Base-by-base conservation (phyloP, 2,797 vertebrate species). In the Tachyglossus aculeatus region DNA sequence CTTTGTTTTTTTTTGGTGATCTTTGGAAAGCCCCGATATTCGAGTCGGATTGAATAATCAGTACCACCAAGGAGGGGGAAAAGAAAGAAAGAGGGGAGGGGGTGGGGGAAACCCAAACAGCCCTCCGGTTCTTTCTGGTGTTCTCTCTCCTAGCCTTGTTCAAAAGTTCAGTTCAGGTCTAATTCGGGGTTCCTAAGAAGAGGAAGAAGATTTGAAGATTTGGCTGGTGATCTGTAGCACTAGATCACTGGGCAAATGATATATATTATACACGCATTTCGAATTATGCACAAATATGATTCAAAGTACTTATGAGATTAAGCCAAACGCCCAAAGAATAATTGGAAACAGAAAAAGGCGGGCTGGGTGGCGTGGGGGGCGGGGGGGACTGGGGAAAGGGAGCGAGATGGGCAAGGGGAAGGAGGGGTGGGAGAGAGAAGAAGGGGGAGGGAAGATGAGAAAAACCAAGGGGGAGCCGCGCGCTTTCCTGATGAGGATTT, bases 401-500 rank as follows among this genome's bases (percentile, higher is more conserved):
- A 55, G 66, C 27, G 70, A 77, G 69, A 51, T 62, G 29, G 50
- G 36, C 36, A 9, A 37, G 12, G 11, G 11, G n/a, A n/a, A 18
- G 22, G 22, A 21, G 13, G 22, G 22, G 4, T 6, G 25, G 45
- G 16, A 38, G 39, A 70, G 50, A 57, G 40, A 55, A 66, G 45
- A 72, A 77, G 69, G 54, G 61, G 29, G 50, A 57, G 15, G 43
- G 24, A 31, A 44, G 40, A 51, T 56, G 52, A 31, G 53, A 61
- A 24, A 15, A 11, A 25, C 45, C 24, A 22, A 25, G 38, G 55
- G 70, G 32, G 51, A 13, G 64, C 45, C 52, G 44, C 22, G 3
- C 54, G 74, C 71, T 82, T 85, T 81, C 78, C 66, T 19, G 67
- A 40, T 12, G 22, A 32, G 58, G 39, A 51, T 80, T 87, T 82